phyloP scores from a whole-genome alignment of 2,888 invertebrate genomes.

The Blomia tropicalis region DNA sequence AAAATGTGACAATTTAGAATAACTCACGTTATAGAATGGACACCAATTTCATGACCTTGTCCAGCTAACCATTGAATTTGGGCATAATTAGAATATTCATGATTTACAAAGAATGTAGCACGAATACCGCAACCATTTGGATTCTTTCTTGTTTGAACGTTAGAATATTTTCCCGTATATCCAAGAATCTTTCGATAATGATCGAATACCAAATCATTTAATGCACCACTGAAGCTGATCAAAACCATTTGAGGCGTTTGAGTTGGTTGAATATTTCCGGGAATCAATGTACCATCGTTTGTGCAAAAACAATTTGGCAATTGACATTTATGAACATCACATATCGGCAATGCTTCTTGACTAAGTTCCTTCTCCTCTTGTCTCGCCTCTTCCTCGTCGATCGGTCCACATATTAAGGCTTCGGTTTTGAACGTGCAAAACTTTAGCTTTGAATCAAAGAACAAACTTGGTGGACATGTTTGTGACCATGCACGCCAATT shows the following conservation, averaged over 20 bases:
- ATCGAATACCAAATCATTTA: constrained; percentile 76
- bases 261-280: constrained; percentile 61
- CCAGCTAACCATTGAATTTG: constrained; percentile 75
- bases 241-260: constrained; percentile 85
- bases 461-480: constrained; percentile 71
- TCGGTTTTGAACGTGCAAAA: constrained; percentile 66
- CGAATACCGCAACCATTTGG: constrained; percentile 73
- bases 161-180: constrained; percentile 45
- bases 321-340: constrained; percentile 55
- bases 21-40: constrained; percentile 70
- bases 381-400: constrained; percentile 36
- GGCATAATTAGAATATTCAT: constrained; percentile 78
- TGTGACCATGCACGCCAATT: constrained; percentile 72
- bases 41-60: constrained; percentile 74
- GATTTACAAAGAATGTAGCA: constrained; percentile 84
- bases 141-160: constrained; percentile 40
- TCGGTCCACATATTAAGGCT: constrained; percentile 75
- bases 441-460: constrained; percentile 76
- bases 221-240: constrained; percentile 78
- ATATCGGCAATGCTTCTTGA: constrained; percentile 42
- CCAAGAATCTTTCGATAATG: constrained; percentile 70
- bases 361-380: constrained; percentile 20
- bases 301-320: constrained; percentile 83
- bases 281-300: constrained; percentile 70
- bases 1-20: background rate